These are phyloP conservation scores for Drosophila kuntzei DNA, from an alignment of 2,888 invertebrate genomes.

Conservation along the genomic window DNA sequence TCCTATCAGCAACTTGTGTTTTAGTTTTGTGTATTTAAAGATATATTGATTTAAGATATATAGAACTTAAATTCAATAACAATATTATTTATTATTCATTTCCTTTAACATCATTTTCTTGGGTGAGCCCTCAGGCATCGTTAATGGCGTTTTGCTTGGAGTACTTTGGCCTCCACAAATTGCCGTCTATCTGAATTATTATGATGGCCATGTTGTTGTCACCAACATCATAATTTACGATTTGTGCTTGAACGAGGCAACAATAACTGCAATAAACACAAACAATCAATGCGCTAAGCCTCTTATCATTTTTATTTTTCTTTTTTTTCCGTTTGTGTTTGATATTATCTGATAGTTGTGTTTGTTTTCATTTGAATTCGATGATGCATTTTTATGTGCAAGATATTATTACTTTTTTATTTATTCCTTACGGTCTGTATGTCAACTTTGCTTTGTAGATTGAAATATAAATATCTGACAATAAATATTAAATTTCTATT, in stretches of 20 bases:
- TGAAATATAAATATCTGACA: neutral
- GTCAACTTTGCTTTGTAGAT: neutral
- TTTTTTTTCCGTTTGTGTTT: neutral
- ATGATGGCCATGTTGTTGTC: conserved; percentile 1
- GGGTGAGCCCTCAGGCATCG: too few relatives aligned
- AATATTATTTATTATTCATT: neutral
- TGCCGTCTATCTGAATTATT: neutral
- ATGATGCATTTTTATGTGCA: neutral
- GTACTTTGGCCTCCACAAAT: neutral
- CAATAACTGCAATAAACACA: neutral
- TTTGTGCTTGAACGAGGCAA: neutral
- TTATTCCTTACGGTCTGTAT: neutral
- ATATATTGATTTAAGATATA: too few relatives aligned
- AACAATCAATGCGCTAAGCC: neutral
- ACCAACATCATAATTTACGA: conserved; percentile 1
- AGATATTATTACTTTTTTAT: neutral
- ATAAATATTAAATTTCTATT: neutral
- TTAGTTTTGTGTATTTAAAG: neutral
- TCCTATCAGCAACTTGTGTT: neutral
- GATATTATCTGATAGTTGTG: neutral
- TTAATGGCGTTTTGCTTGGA: neutral
- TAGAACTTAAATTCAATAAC: neutral
- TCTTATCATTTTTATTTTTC: neutral
- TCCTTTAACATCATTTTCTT: too few relatives aligned
- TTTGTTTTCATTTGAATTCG: neutral